Conservation (phyloP, 1,140 invertebrate species). For the Tetramorium parvispinum region DNA sequence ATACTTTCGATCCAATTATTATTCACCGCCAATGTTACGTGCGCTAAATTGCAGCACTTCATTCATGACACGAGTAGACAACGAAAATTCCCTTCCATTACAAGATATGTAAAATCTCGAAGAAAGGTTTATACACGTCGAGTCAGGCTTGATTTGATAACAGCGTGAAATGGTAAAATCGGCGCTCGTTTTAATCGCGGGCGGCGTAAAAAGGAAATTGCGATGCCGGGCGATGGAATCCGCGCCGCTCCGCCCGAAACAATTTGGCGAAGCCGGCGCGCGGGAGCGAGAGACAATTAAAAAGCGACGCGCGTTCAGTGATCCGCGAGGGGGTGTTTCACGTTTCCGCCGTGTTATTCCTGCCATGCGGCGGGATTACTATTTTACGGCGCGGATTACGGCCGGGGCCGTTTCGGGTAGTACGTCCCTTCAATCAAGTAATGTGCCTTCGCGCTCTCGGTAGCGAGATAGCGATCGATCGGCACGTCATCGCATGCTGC, state of each 20-base stretch:
- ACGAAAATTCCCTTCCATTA: not conserved
- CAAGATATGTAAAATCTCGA: not conserved
- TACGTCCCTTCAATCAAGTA: conserved; percentile 61
- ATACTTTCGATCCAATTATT: not conserved
- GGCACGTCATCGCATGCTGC: not conserved
- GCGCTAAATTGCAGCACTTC: conserved; percentile 4
- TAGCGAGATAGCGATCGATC: conserved; percentile 59
- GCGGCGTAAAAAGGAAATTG: conserved; percentile 42
- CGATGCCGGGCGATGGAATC: conserved; percentile 26
- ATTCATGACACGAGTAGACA: not conserved
- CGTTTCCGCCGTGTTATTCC: conserved; percentile 58
- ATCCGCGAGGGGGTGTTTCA: conserved; percentile 63
- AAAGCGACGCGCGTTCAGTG: conserved; percentile 63
- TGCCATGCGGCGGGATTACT: conserved; percentile 51
- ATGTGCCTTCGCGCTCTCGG: not conserved
- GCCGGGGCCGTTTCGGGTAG: not conserved
- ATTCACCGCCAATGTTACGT: not conserved
- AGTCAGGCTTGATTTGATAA: conserved; percentile 17
- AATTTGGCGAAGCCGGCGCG: conserved; percentile 28
- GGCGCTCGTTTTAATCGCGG: conserved; percentile 56
- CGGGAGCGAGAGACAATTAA: conserved; percentile 66
- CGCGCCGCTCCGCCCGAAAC: conserved; percentile 25
- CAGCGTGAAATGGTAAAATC: not conserved
- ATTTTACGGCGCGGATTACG: conserved; percentile 71
- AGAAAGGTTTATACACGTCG: not conserved